Evolutionary conservation across 2,797 vertebrate species (phyloP).

Genomic region (Apogon talboti): DNA sequence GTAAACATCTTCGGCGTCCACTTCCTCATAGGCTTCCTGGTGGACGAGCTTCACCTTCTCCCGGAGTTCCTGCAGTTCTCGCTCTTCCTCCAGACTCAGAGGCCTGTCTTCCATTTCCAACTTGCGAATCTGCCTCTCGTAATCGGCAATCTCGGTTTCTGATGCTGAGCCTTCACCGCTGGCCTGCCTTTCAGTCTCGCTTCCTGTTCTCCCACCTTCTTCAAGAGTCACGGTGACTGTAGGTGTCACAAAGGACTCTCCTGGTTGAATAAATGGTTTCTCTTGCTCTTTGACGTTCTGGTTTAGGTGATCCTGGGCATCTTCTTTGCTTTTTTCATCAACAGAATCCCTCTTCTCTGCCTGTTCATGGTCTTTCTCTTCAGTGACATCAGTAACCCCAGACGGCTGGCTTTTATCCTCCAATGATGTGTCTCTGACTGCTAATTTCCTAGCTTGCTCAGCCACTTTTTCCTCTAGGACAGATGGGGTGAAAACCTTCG

Average conservation of each 20-base stretch:
- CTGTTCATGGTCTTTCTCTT: conserved; percentile 63
- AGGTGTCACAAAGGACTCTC: conserved; percentile 80
- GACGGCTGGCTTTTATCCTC: conserved; percentile 61
- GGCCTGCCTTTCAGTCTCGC: conserved; percentile 70
- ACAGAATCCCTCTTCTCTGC: conserved; percentile 51
- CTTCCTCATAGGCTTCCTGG: conserved; percentile 93
- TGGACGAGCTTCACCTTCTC: conserved; percentile 97
- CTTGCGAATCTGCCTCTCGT: conserved; percentile 86
- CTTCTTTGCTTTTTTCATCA: conserved; percentile 59
- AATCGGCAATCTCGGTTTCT: conserved; percentile 82
- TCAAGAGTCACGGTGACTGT: conserved; percentile 85
- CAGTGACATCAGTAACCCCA: conserved; percentile 23
- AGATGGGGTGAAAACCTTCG: conserved; percentile 80
- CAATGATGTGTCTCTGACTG: conserved; percentile 70
- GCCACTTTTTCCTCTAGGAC: conserved; percentile 83
- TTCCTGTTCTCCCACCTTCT: conserved; percentile 73
- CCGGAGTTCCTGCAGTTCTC: conserved; percentile 89
- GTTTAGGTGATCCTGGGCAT: conserved; percentile 35
- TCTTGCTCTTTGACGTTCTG: conserved; percentile 36
- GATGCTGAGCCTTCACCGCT: conserved; percentile 78
- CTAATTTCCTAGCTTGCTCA: conserved; percentile 72
- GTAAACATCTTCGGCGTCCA: conserved; percentile 97
- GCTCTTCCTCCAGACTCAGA: conserved; percentile 85
- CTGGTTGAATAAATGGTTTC: conserved; percentile 43
- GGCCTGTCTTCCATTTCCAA: conserved; percentile 87